Evolutionary conservation across 2,113 vertebrate species (phyloP), one percentile per base, ranked within the genome.

Genomic region (Albula glossodonta): DNA sequence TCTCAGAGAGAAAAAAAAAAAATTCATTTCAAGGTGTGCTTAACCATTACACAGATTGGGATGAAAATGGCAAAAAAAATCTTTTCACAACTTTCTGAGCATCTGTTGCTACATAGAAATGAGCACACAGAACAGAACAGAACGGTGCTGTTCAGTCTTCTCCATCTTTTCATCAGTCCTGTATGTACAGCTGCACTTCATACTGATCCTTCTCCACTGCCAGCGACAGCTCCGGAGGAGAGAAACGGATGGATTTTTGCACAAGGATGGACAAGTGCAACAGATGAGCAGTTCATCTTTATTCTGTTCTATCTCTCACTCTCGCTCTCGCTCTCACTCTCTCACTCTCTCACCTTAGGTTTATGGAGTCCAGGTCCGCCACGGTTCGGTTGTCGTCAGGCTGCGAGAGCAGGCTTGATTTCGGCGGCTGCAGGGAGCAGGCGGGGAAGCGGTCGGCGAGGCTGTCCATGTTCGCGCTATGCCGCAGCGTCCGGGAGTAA

Each of bases 351-450:
- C 82, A 95, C 94, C 94, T 93, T 89, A 83, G 48, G 87, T 89
- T 92, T 87, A 78, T 70, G 77, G 88, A 87, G 6, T 94, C 92
- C 81, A 31, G 60, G 78, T 91, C 87, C 22, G 80, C 81, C 51
- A 66, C 60, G 0, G 85, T 82, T 25, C 60, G 82, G 52, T 15
- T 86, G 57, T 86, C 52, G 56, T 25, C 77, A 49, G 83, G 74
- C 11, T 83, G 78, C 82, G 86, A 86, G 89, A 91, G 78, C 49
- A 78, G 41, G 48, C 80, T 86, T 49, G 86, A 81, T 60, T 51
- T 78, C 84, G 80, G 87, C 48, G 94, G 93, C 89, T 88, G 89
- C 70, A 95, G 70, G 0, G 89, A 91, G 91, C 94, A 95, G 79
- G 89, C 87, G 22, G 90, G 89, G 2, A 92, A 93, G 88, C 91